Percentiles rank a stretch among this genome's conserved stretches.
phyloP scores from a whole-genome alignment of 2,797 vertebrate genomes.

The Euphonia xanthogaster region DNA sequence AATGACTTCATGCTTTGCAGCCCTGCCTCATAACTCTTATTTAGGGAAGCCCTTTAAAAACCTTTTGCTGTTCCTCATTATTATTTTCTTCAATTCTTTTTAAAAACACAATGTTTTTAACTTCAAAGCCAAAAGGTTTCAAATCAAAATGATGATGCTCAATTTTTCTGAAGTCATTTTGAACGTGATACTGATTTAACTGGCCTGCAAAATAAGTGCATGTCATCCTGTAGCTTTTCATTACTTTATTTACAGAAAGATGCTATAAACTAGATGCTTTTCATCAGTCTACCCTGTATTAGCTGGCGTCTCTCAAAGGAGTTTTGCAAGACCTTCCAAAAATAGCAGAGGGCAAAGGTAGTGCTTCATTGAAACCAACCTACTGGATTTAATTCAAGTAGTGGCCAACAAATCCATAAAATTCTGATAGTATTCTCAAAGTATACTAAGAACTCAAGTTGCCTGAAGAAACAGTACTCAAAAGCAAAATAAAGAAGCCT shows the following conservation, averaged over 20 bases:
- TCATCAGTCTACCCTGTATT: not conserved
- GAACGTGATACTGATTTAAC: not conserved
- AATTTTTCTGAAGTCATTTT: not conserved
- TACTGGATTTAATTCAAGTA: not conserved
- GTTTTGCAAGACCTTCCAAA: not conserved
- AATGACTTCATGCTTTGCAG: not conserved
- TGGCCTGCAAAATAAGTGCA: not conserved
- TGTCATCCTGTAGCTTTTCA: not conserved
- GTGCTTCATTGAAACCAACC: not conserved
- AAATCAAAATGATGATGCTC: not conserved
- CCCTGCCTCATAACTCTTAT: not conserved
- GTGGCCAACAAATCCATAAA: not conserved
- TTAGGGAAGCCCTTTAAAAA: not conserved
- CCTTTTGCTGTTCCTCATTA: not conserved
- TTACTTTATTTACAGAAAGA: not conserved
- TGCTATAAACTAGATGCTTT: not conserved
- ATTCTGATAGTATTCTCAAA: not conserved
- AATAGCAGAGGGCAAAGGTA: not conserved
- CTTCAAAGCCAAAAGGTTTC: not conserved
- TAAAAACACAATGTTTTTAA: rapidly evolving
- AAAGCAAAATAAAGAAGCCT: not conserved
- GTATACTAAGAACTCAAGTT: not conserved
- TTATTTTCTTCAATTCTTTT: not conserved
- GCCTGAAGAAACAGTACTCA: not conserved
- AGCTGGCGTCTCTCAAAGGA: not conserved